Conservation (phyloP, 1,140 invertebrate species). For the Augochlora pura region DNA sequence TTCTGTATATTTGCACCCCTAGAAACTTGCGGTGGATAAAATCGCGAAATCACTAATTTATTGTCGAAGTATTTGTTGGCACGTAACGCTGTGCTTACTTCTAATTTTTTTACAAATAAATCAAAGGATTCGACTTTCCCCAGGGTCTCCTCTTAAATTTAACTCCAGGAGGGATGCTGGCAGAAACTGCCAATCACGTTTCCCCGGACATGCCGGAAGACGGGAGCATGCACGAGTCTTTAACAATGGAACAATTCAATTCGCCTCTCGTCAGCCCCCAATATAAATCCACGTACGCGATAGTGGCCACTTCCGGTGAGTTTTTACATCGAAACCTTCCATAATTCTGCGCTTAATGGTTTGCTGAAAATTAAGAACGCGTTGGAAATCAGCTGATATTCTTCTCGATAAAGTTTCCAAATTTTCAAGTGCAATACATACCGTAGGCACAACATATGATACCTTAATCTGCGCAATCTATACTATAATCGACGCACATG, state of each 20-base stretch:
- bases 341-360: too few species aligned
- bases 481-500: too few species aligned
- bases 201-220: slow-evolving; percentile 76
- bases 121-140: slow-evolving; percentile 41
- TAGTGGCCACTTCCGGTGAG: slow-evolving; percentile 73
- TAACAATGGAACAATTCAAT: slow-evolving; percentile 81
- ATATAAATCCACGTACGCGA: slow-evolving; percentile 77
- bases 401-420: too few species aligned
- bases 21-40: too few species aligned
- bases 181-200: slow-evolving; percentile 75
- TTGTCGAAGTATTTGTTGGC: background rate
- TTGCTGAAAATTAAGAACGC: too few species aligned
- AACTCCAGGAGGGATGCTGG: slow-evolving; percentile 79
- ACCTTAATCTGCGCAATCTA: too few species aligned
- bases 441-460: too few species aligned
- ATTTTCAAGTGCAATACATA: too few species aligned
- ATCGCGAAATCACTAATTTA: too few species aligned
- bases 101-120: background rate
- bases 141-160: slow-evolving; percentile 84
- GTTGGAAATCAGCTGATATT: too few species aligned
- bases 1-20: too few species aligned
- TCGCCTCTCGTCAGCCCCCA: slow-evolving; percentile 80
- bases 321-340: slow-evolving; percentile 16
- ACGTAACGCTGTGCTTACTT: background rate
- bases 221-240: slow-evolving; percentile 75